Evolutionary conservation across 2,113 vertebrate species (phyloP), one percentile per base, ranked within the genome.

Genomic region (Rhinoderma darwinii): DNA sequence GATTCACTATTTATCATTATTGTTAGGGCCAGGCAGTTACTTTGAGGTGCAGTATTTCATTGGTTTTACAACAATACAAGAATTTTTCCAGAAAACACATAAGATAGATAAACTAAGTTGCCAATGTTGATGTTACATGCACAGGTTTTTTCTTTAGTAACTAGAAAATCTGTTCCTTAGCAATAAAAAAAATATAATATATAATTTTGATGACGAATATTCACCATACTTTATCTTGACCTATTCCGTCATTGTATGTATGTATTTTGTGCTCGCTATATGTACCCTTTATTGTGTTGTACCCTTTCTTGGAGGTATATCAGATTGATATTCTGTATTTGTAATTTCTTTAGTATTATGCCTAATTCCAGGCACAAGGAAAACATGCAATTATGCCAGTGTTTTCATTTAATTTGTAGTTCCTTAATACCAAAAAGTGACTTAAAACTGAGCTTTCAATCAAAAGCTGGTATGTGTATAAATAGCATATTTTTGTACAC

Each of bases 341-440:
- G 54, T n/a, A 43, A 66, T 43, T n/a, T 35, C n/a, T 47, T 54
- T 81, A 41, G n/a, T 61, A 15, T 80, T 0, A 59, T 43, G 39
- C 44, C 25, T 66, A 66, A 43, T 20, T 18, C 6, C 14, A 18
- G 22, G 56, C 25, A 30, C 25, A 47, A 79, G 12, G 1, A 56
- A 41, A 59, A 61, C 56, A 44, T 44, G 2, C 17, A 35, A 11
- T 78, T 30, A 22, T 54, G 27, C 27, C 37, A 63, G 25, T 30
- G 56, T 43, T 63, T 63, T 82, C 15, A 30, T 61, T 82, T 44
- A 41, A 30, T 43, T 30, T 39, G n/a, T 43, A 9, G 35, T 82
- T 85, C 78, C 84, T 85, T 77, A n/a, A 85, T 77, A 85, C 84
- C 84, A 77, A 77, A 85, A 77, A 47, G 84, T 85, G 84, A 77